Base-by-base conservation (phyloP, 64 coral and sea anemone genomes). In the Anthopleura sola region DNA sequence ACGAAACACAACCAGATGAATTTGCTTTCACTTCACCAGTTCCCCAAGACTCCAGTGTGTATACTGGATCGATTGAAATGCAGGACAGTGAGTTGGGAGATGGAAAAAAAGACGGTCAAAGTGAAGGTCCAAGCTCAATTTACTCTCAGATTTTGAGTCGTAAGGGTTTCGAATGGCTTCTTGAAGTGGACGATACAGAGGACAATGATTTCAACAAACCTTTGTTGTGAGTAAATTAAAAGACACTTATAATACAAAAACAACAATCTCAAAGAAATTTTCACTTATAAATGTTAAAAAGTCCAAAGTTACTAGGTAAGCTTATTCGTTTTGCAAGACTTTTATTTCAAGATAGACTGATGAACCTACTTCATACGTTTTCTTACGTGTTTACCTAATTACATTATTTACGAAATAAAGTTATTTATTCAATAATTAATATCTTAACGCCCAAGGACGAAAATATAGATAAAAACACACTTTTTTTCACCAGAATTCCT, bases 181-280 rank as follows among this genome's bases (percentile, higher is more conserved):
- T 99, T 16, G 97, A 99, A 57, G 97, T 99, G 54, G 97, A 99
- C 85, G 92, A 99, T 85, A 87, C 75, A 4, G 90, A 91, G 17
- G 95, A 98, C 40, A 88, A 94, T 7, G 97, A 99, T 64, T 93
- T 99, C 76, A 94, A 95, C 18, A 92, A 99, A 68, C 97, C 97
- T 53, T 80, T 99, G 29, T 78, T 99, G 97, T 99, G 71, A 99
- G 92, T 94, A 46, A 26, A 71, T 34, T 33, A 16, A 71, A 16
- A 28, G 10, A n/a, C 34, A 71, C 34, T 15, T 34, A 71, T 71
- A 34, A 9, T 66, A 23, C n/a, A 9, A 7, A 9, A 26, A 71
- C n/a, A 1, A 71, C 3, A 3, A 32, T 24, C 3, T 24, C 2
- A 1, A 71, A 32, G 24, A 20, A 68, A 68, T 68, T 68, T 26